Conservation (phyloP, 2,888 invertebrate species). For the Drosophila tanythrix region DNA sequence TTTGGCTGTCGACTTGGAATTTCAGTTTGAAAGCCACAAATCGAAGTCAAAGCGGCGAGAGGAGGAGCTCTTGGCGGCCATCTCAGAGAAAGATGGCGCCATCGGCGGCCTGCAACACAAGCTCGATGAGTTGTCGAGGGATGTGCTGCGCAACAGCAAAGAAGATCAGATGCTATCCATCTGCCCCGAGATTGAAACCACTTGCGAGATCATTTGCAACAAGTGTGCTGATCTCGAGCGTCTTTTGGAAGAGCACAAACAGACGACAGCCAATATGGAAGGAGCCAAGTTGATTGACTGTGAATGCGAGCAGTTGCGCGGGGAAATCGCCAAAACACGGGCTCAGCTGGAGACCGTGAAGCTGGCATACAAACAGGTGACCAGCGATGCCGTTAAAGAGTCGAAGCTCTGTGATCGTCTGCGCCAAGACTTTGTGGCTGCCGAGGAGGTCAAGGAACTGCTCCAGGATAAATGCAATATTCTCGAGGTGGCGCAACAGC, state of each 20-base stretch:
- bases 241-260: constrained; percentile 61
- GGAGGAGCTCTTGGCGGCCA: constrained; percentile 86
- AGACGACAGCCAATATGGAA: constrained; percentile 6
- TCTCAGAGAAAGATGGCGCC: constrained; percentile 84
- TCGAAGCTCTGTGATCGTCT: constrained; percentile 66
- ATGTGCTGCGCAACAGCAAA: constrained; percentile 71
- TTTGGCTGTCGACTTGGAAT: constrained; percentile 84
- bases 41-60: constrained; percentile 86
- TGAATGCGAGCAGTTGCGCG: constrained; percentile 68
- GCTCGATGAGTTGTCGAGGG: constrained; percentile 55
- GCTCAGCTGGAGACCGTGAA: constrained; percentile 67
- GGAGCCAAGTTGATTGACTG: constrained; percentile 24
- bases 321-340: constrained; percentile 59
- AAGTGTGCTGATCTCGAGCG: constrained; percentile 74
- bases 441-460: constrained; percentile 57
- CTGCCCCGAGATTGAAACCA: constrained; percentile 46
- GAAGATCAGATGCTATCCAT: constrained; percentile 73
- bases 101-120: constrained; percentile 66
- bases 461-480: constrained; percentile 70
- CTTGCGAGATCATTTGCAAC: constrained; percentile 61
- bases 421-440: constrained; percentile 52
- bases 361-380: constrained; percentile 51
- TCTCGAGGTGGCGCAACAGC: constrained; percentile 63
- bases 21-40: constrained; percentile 86
- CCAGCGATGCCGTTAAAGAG: constrained; percentile 57